These are phyloP conservation scores for Volucella bombylans DNA, from an alignment of 2,888 invertebrate genomes.

Conservation along the genomic window DNA sequence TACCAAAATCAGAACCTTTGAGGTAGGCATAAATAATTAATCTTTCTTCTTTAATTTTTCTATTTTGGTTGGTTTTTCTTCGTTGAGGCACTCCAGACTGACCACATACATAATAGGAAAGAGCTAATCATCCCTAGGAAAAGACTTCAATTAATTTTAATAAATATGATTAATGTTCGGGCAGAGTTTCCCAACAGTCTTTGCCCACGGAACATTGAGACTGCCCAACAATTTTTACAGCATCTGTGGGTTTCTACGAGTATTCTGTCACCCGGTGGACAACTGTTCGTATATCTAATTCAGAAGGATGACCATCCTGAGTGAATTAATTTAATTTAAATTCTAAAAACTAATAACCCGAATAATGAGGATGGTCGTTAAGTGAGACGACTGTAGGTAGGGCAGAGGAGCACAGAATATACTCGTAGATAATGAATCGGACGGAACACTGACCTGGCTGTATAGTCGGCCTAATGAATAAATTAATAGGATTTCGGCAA, in stretches of 20 bases:
- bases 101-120: constrained; percentile 13
- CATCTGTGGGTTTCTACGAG: no score
- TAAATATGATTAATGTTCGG: constrained; percentile 53
- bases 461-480: constrained; percentile 66
- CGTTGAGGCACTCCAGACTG: neutral
- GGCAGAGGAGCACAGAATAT: neutral
- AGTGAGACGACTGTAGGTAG: neutral
- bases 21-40: constrained; percentile 45
- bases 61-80: neutral
- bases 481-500: constrained; percentile 69
- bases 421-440: constrained; percentile 10
- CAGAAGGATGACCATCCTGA: neutral
- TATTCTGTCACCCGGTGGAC: no score
- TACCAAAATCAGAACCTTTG: constrained; percentile 20
- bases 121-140: constrained; percentile 52
- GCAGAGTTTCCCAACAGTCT: neutral
- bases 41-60: constrained; percentile 39
- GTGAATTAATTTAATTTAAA: constrained; percentile 59
- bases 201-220: no score
- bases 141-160: constrained; percentile 61
- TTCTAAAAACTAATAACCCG: constrained; percentile 67
- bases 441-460: constrained; percentile 51
- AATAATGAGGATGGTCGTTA: constrained; percentile 58
- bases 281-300: no score
- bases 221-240: no score